A percentile compares a stretch with the other conserved stretches of the same genome.
These are phyloP conservation scores for Trichonephila clavata DNA, from an alignment of 1,140 invertebrate species.

Conservation along the genomic window DNA sequence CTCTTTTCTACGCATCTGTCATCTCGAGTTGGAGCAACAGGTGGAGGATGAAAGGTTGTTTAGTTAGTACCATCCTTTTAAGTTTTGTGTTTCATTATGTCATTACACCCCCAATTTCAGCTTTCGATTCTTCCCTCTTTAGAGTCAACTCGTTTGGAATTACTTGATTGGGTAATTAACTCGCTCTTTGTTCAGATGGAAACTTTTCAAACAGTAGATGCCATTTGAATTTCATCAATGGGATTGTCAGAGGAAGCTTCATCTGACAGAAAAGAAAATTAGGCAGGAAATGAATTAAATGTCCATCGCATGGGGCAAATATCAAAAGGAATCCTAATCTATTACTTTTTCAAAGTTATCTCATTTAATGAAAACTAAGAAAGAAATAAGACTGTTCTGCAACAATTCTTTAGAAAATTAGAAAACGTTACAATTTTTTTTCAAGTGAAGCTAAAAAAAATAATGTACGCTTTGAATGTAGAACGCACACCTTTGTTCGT, in stretches of 20 bases:
- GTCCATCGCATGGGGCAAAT: neutral
- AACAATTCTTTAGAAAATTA: too few relatives aligned
- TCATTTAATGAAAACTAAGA: neutral
- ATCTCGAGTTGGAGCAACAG: constrained; percentile 25
- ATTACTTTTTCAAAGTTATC: neutral
- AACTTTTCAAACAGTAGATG: neutral
- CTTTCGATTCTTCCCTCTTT: neutral
- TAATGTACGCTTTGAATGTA: too few relatives aligned
- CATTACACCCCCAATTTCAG: constrained; percentile 58
- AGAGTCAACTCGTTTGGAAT: neutral
- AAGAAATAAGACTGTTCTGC: neutral
- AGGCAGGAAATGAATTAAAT: constrained; percentile 20
- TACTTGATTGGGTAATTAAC: constrained; percentile 8
- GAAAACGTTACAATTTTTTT: too few relatives aligned
- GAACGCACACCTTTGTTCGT: too few relatives aligned
- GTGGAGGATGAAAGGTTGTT: constrained; percentile 31
- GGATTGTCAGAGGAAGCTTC: neutral
- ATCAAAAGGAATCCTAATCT: too few relatives aligned
- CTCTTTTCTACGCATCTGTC: constrained; percentile 46
- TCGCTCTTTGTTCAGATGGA: constrained; percentile 2
- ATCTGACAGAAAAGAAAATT: constrained; percentile 27
- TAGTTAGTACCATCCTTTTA: constrained; percentile 9
- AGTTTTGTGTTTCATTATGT: constrained; percentile 45
- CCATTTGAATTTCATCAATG: constrained; percentile 16
- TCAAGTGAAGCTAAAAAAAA: too few relatives aligned